phyloP scores from a whole-genome alignment of 2,888 invertebrate species.

The Resseliella maxima region DNA sequence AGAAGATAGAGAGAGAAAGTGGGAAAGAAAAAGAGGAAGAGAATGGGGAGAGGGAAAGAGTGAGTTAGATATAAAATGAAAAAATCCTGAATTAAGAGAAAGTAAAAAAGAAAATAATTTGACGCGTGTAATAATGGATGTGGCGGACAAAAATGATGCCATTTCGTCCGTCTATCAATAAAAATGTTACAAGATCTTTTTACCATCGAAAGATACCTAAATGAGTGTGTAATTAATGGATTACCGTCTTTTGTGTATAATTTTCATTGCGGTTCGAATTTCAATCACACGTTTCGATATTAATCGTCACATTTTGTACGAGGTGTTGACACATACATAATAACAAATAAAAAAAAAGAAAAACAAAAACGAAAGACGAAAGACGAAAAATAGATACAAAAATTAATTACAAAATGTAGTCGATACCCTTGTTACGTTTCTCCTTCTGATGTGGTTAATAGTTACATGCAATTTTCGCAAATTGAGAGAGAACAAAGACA shows the following conservation, averaged over 20 bases:
- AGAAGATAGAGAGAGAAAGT: background rate
- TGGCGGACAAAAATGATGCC: background rate
- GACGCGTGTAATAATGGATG: background rate
- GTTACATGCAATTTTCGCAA: background rate
- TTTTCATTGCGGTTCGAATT: constrained; percentile 21
- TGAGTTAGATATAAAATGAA: too few relatives aligned
- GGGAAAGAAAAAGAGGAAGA: too few relatives aligned
- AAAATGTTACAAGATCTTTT: background rate
- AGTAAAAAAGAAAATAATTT: background rate
- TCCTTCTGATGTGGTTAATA: background rate
- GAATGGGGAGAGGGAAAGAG: too few relatives aligned
- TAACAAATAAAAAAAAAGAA: constrained; percentile 7
- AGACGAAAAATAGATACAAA: too few relatives aligned
- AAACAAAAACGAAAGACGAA: too few relatives aligned
- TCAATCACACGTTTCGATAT: background rate
- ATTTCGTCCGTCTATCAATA: background rate
- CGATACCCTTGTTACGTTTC: background rate
- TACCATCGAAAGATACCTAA: background rate
- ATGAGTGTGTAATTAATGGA: constrained; percentile 56
- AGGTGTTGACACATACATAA: background rate
- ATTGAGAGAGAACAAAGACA: too few relatives aligned
- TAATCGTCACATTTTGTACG: too few relatives aligned
- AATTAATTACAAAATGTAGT: too few relatives aligned
- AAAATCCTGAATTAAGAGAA: too few relatives aligned
- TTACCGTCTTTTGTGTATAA: constrained; percentile 14